phyloP scores from a whole-genome alignment of 2,797 vertebrate species.

The Lepus townsendii region DNA sequence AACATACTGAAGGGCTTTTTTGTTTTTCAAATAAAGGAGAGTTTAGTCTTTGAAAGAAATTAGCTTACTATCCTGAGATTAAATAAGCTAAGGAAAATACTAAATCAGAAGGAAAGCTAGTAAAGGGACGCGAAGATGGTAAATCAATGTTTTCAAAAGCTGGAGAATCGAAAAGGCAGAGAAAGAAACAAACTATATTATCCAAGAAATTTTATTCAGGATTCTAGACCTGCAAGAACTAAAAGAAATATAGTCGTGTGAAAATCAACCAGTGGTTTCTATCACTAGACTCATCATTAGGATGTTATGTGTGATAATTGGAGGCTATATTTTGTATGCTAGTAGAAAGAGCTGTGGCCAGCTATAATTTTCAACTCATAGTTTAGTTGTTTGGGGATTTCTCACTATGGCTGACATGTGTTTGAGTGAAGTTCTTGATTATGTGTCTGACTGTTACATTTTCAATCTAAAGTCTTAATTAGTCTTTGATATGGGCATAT shows the following conservation, averaged over 20 bases:
- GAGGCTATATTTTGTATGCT: neutral
- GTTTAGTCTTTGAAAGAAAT: constrained; percentile 49
- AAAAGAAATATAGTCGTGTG: neutral
- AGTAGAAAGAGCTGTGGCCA: neutral
- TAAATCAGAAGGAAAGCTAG: constrained; percentile 1
- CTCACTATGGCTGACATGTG: neutral
- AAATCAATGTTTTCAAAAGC: neutral
- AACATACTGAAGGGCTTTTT: neutral
- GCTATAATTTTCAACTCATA: neutral
- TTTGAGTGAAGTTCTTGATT: constrained; percentile 18
- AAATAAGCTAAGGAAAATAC: neutral
- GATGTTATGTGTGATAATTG: neutral
- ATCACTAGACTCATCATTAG: neutral
- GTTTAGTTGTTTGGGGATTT: constrained; percentile 31
- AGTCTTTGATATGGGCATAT: neutral
- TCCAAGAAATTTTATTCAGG: neutral
- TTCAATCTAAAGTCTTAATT: constrained; percentile 53
- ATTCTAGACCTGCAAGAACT: neutral
- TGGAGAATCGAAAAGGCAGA: neutral
- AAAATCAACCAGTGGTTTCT: neutral
- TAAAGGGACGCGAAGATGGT: neutral
- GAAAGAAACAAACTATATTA: neutral
- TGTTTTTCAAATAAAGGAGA: constrained; percentile 18
- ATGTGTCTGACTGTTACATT: neutral
- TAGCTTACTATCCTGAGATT: neutral